These are phyloP conservation scores for Eucidaris tribuloides DNA, from an alignment of 35 echinoderm and acorn worm genomes.

Conservation along the genomic window DNA sequence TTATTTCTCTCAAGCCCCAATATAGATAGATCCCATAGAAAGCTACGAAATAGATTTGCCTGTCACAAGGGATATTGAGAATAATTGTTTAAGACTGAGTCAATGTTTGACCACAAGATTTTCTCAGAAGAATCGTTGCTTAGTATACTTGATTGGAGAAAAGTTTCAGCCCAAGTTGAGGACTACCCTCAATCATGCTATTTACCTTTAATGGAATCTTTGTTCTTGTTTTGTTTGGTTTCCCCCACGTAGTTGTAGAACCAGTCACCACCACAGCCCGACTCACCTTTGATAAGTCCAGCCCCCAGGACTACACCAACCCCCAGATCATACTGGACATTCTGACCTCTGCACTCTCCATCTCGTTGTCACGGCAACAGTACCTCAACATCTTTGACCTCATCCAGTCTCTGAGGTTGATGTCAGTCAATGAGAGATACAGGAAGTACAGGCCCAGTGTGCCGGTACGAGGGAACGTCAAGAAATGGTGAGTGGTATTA, in stretches of 20 bases:
- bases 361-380: slow-evolving; percentile 69
- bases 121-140: too few species aligned
- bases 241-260: slow-evolving; percentile 57
- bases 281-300: slow-evolving; percentile 80
- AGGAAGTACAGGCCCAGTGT: slow-evolving; percentile 81
- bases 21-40: too few species aligned
- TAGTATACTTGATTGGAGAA: too few species aligned
- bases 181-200: too few species aligned
- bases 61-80: too few species aligned
- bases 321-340: slow-evolving; percentile 81
- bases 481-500: slow-evolving; percentile 94
- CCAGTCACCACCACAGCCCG: slow-evolving; percentile 79
- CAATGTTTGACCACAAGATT: too few species aligned
- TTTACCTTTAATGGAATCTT: too few species aligned
- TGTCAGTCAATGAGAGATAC: slow-evolving; percentile 82
- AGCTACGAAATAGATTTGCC: too few species aligned
- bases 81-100: too few species aligned
- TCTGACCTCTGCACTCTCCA: slow-evolving; percentile 59
- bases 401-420: slow-evolving; percentile 63
- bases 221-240: not conserved
- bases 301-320: slow-evolving; percentile 57
- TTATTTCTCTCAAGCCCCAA: too few species aligned
- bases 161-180: too few species aligned
- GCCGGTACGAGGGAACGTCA: slow-evolving; percentile 53
- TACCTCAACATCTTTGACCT: slow-evolving; percentile 78